Evolutionary conservation across 2,888 invertebrate species (phyloP), one percentile per base, ranked within the genome.

Genomic region (Orchesella flavescens): DNA sequence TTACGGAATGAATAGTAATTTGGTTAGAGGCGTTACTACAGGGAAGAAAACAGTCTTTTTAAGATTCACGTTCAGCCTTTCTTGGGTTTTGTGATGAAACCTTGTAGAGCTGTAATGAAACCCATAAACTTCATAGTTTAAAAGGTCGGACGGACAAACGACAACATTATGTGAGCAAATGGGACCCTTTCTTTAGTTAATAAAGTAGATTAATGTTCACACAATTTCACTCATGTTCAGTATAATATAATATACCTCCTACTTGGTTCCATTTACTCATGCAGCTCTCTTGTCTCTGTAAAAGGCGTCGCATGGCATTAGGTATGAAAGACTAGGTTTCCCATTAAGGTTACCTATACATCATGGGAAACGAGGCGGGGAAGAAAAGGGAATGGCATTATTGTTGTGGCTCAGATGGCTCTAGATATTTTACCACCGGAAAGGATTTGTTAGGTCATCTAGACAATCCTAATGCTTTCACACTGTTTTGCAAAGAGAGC

Each of bases 331-430:
- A 9, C 71, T 24, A 23, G 71, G 53, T 71, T 55, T 71, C 34
- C 53, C 71, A 71, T 71, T 71, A 55, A 55, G 34, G 71, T 34
- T 55, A 23, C 55, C 71, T 71, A 71, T 71, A 71, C 34, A 71
- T 71, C 71, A 71, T 71, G 71, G 53, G 71, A 71, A 71, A 71
- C 53, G 71, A 71, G 71, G 53, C 55, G 34, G 53, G 71, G 34
- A 34, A 53, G 34, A 55, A 5, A 69, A 71, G 21, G 53, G 53
- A 71, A 71, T 34, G 34, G 43, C 24, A 15, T 4, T 34, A 55
- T 71, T 55, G 71, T 71, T 71, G 13, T 9, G 23, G 5, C 49
- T 10, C 68, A 69, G 68, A 69, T 53, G 68, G 68, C 23, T 69
- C n/a, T 66, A 2, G 53, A 9, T 53, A 53, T 13, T 66, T n/a